Base-by-base conservation (phyloP, 1,140 invertebrate species). In the Drosophila truncata region DNA sequence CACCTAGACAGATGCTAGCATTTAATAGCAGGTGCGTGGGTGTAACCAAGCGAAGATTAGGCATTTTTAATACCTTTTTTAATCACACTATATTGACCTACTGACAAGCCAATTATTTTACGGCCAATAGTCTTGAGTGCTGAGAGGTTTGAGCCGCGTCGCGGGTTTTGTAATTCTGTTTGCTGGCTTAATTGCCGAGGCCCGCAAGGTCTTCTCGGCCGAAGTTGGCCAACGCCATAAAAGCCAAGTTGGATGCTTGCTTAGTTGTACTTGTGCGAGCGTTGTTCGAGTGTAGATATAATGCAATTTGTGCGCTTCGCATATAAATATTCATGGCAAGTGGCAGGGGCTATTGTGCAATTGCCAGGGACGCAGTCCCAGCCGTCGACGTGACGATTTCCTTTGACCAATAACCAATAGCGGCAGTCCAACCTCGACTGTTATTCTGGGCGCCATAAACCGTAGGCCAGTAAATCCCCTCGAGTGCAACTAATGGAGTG, bases 191-290 rank as follows among this genome's bases (percentile, higher is more conserved):
- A 78, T 70, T 75, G 55, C 62, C 63, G 67, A 71, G 63, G 44
- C 60, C 55, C 49, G 72, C 84, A 88, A 88, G 84, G 83, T 87
- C 83, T 87, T 65, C 84, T 83, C 61, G 71, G 50, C 54, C 76
- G 60, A 82, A 66, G 83, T 87, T 87, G 80, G 85, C 65, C 59
- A 88, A 81, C 50, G 47, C 72, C 85, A 80, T 78, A 77, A 84
- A 88, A 62, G 67, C 67, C 70, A 47, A 80, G 61, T 52, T 33
- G 50, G 50, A 52, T 71, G 74, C 60, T 46, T 76, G 66, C 18
- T 14, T n/a, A n/a, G n/a, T n/a, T 52, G 63, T 49, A 37, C 41
- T 39, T 29, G 35, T 37, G 33, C 50, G 50, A 54, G 50, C 29
- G 50, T 1, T 16, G 29, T 16, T 35, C 31, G 31, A 37, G 20